Conservation (phyloP, 2,113 vertebrate genomes). For the Haplochromis burtoni region DNA sequence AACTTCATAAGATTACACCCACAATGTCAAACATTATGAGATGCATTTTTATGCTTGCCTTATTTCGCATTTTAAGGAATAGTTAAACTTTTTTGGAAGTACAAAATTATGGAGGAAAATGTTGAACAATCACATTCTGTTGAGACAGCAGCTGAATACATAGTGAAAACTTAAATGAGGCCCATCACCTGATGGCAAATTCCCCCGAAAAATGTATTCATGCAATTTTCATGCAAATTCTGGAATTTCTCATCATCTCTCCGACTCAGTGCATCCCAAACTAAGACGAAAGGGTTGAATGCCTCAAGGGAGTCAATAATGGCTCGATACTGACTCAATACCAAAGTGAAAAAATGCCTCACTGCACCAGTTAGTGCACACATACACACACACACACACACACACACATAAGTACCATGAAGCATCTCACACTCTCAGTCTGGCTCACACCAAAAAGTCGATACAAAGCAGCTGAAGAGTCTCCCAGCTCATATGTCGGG, state of each 20-base stretch:
- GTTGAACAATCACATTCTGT: conserved; percentile 2
- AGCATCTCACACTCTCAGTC: not conserved
- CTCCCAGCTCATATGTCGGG: conserved; percentile 37
- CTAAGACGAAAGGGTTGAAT: conserved; percentile 13
- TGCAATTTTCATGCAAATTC: conserved; percentile 40
- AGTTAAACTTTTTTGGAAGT: not conserved
- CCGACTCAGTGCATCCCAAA: conserved; percentile 26
- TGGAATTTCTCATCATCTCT: not conserved
- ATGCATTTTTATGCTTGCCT: not conserved
- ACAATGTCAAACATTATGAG: not conserved
- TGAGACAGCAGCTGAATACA: not conserved
- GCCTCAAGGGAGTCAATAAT: conserved; percentile 72
- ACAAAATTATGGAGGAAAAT: not conserved
- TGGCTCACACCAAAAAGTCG: not conserved
- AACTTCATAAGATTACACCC: not conserved
- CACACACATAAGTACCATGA: not conserved
- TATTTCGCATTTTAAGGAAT: not conserved
- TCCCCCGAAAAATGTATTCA: conserved; percentile 2
- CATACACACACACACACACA: not conserved
- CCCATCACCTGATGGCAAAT: not conserved
- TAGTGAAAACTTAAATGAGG: not conserved
- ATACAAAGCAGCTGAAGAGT: conserved; percentile 49
- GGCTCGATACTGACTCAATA: conserved; percentile 85
- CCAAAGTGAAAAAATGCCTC: conserved; percentile 5
- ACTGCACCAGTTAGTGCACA: not conserved